Evolutionary conservation across 2,113 vertebrate species (phyloP).

Genomic region (Heterochromis multidens): DNA sequence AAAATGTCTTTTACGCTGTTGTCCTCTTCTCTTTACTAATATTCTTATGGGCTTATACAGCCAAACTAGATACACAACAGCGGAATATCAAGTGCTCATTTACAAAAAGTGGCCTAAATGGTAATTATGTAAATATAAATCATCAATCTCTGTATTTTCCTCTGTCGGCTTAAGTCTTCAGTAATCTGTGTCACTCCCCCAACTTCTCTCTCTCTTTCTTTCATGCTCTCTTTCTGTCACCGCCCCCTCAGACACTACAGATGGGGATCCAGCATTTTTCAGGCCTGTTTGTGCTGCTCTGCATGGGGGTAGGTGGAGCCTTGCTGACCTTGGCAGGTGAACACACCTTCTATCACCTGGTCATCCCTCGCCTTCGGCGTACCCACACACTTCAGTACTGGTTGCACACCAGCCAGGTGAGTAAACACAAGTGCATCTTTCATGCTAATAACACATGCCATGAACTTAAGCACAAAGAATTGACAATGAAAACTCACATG

Average conservation of each 20-base stretch:
- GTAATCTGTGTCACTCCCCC: constrained; percentile 20
- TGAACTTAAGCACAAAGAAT: neutral
- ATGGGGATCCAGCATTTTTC: constrained; percentile 96
- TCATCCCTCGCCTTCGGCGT: constrained; percentile 84
- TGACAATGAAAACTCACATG: neutral
- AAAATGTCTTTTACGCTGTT: constrained; percentile 10
- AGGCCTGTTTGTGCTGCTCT: constrained; percentile 88
- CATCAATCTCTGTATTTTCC: constrained; percentile 35
- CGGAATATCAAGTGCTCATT: constrained; percentile 36
- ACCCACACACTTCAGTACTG: constrained; percentile 86
- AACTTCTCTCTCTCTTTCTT: neutral
- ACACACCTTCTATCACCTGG: constrained; percentile 85
- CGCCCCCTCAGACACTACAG: constrained; percentile 83
- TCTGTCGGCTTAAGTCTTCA: constrained; percentile 5
- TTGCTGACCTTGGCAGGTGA: constrained; percentile 87
- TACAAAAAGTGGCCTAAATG: constrained; percentile 30
- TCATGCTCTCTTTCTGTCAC: neutral
- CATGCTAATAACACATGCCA: neutral
- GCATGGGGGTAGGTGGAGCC: constrained; percentile 89
- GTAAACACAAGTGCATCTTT: neutral
- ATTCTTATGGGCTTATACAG: constrained; percentile 1
- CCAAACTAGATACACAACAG: constrained; percentile 1
- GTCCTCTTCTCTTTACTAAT: constrained; percentile 8
- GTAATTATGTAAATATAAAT: constrained; percentile 54
- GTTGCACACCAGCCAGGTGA: constrained; percentile 94